phyloP scores from a whole-genome alignment of 2,888 invertebrate species.

The Apotomis betuletana region DNA sequence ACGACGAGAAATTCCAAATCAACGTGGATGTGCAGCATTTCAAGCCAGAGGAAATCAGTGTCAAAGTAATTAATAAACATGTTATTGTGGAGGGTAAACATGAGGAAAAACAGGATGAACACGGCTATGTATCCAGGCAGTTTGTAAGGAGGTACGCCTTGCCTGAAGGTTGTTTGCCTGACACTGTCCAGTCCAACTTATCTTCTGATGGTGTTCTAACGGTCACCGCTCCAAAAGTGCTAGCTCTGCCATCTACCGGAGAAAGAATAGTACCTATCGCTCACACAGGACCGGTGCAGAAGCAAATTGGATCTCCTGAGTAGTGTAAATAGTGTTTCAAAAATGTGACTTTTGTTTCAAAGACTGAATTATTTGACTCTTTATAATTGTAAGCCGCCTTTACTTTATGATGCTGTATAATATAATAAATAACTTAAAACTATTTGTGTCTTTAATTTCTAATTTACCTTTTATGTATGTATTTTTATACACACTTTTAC shows the following conservation, averaged over 20 bases:
- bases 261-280: conserved; percentile 85
- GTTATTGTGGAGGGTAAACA: conserved; percentile 90
- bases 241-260: conserved; percentile 69
- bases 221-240: conserved; percentile 86
- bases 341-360: conserved; percentile 44
- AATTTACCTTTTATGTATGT: no score
- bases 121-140: conserved; percentile 88
- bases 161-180: conserved; percentile 88
- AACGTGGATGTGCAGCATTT: conserved; percentile 91
- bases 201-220: conserved; percentile 90
- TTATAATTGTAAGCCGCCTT: conserved; percentile 44
- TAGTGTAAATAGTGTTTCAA: conserved; percentile 7
- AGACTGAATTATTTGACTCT: conserved; percentile 60
- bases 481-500: no score
- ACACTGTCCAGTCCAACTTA: conserved; percentile 87
- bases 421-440: conserved; percentile 37
- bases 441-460: neutral
- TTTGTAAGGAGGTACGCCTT: conserved; percentile 89
- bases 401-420: conserved; percentile 37
- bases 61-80: conserved; percentile 87
- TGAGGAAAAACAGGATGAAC: conserved; percentile 88
- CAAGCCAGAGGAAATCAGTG: conserved; percentile 88
- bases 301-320: conserved; percentile 53
- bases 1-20: conserved; percentile 85
- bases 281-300: conserved; percentile 83